Conservation (phyloP, 1,140 invertebrate genomes). For the Pantala flavescens region DNA sequence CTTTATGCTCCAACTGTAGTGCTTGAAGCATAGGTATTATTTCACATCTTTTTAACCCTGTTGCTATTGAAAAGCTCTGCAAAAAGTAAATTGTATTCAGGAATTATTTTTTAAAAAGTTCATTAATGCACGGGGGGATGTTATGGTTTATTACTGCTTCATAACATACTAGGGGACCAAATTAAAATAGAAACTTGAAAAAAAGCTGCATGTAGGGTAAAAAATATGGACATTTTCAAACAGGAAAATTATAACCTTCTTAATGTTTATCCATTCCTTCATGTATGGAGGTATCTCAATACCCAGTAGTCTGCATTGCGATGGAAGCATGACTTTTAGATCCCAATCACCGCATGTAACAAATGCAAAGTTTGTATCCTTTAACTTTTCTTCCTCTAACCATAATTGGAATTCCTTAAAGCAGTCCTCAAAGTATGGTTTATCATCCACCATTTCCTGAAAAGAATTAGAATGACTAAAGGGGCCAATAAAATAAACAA, state of each 20-base stretch:
- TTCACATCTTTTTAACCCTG: background rate
- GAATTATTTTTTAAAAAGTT: background rate
- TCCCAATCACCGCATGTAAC: conserved; percentile 57
- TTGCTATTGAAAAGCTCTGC: background rate
- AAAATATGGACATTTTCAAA: background rate
- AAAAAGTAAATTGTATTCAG: background rate
- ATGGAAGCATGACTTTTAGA: conserved; percentile 45
- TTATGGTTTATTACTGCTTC: background rate
- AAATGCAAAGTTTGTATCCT: conserved; percentile 28
- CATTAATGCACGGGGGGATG: background rate
- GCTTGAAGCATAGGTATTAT: background rate
- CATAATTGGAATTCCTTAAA: conserved; percentile 33
- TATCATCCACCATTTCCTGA: conserved; percentile 32
- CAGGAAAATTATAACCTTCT: conserved; percentile 31
- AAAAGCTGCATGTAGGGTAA: background rate
- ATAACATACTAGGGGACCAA: background rate
- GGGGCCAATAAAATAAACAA: conserved; percentile 53
- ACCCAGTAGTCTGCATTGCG: conserved; percentile 40
- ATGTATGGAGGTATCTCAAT: conserved; percentile 40
- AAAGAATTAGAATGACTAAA: conserved; percentile 41
- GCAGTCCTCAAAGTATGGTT: conserved; percentile 32
- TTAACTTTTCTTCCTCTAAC: conserved; percentile 29
- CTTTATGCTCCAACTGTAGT: background rate
- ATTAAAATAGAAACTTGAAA: background rate
- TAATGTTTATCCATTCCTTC: conserved; percentile 49